Conservation (phyloP, 2,888 invertebrate genomes). For the Acanthococcus lagerstroemiae region DNA sequence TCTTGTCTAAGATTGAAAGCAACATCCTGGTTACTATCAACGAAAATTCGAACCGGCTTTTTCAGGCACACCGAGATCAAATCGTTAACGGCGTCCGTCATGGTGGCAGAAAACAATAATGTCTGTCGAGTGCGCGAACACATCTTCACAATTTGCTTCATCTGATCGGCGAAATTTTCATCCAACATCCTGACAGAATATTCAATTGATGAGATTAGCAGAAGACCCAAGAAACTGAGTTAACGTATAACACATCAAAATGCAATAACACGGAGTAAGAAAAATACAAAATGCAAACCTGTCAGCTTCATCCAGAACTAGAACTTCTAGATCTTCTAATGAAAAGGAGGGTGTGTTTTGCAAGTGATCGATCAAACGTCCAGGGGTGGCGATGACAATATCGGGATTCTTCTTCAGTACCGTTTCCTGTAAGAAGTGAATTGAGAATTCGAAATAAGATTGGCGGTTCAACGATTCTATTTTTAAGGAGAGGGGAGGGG, state of each 20-base stretch:
- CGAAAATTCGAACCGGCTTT: constrained; percentile 88
- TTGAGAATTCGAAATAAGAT: no score
- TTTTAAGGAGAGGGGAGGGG: no score
- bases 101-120: constrained; percentile 96
- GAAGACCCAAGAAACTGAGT: no score
- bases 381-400: constrained; percentile 96
- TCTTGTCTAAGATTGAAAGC: constrained; percentile 93
- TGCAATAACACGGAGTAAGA: no score
- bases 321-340: constrained; percentile 79
- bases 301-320: constrained; percentile 57
- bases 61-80: constrained; percentile 84
- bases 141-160: constrained; percentile 93
- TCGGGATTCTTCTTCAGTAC: constrained; percentile 84
- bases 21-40: constrained; percentile 91
- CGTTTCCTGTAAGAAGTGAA: constrained; percentile 50
- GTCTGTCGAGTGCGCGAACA: constrained; percentile 88
- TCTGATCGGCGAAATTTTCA: constrained; percentile 96
- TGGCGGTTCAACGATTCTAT: no score
- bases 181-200: constrained; percentile 70
- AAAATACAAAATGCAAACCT: no score
- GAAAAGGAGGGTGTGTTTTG: constrained; percentile 88
- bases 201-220: background rate
- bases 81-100: constrained; percentile 96
- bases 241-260: background rate
- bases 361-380: constrained; percentile 92